Evolutionary conservation across 2,113 vertebrate genomes (phyloP).

Genomic region (Xenopus laevis): DNA sequence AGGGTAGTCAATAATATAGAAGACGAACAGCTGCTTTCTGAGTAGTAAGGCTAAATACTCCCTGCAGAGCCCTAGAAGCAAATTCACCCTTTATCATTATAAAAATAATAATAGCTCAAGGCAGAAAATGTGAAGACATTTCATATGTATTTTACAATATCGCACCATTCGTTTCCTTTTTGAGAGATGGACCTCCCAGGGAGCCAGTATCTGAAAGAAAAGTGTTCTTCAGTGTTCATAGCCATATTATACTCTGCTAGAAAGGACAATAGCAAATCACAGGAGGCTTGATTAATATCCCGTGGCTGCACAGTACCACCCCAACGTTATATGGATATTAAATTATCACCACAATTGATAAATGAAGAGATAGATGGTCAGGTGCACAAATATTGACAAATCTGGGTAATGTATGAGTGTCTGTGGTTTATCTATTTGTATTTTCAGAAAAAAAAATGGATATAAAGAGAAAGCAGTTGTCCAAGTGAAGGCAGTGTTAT

Average conservation of each 20-base stretch:
- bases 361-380: conserved; percentile 36
- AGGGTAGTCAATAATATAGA: conserved; percentile 44
- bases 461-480: too few relatives aligned
- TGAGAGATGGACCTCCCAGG: background rate
- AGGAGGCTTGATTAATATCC: conserved; percentile 41
- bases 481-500: too few relatives aligned
- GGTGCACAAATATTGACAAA: conserved; percentile 43
- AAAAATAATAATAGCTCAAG: conserved; percentile 44
- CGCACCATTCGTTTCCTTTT: conserved; percentile 35
- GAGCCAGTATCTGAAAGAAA: conserved; percentile 23
- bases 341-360: conserved; percentile 43
- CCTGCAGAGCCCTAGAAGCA: conserved; percentile 40
- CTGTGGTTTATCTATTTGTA: background rate
- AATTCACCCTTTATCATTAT: conserved; percentile 41
- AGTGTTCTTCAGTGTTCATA: conserved; percentile 26
- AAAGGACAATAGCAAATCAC: conserved; percentile 23
- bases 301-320: conserved; percentile 30
- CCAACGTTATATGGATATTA: conserved; percentile 38
- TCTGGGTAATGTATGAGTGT: conserved; percentile 24
- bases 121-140: conserved; percentile 44
- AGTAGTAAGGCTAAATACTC: conserved; percentile 46
- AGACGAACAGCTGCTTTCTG: conserved; percentile 48
- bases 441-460: background rate
- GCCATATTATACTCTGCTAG: conserved; percentile 36
- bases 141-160: conserved; percentile 47